phyloP scores from a whole-genome alignment of 2,113 vertebrate species.

The Sapajus apella region DNA sequence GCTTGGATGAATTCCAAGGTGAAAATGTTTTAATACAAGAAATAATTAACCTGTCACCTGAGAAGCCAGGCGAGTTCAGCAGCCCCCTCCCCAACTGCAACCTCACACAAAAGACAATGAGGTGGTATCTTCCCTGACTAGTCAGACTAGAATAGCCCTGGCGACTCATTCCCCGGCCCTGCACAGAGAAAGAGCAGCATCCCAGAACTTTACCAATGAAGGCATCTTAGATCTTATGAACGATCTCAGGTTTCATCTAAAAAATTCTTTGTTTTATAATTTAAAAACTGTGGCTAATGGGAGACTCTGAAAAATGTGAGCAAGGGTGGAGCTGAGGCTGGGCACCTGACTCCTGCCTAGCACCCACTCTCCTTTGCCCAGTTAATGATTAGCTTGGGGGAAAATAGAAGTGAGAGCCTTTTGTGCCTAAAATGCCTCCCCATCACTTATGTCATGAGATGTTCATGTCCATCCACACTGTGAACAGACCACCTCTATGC shows the following conservation, averaged over 20 bases:
- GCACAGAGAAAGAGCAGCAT: neutral
- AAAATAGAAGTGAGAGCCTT: accelerated
- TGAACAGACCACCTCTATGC: accelerated
- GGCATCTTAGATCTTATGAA: neutral
- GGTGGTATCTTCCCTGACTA: neutral
- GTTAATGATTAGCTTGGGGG: neutral
- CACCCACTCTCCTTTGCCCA: neutral
- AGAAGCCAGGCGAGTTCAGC: conserved; percentile 69
- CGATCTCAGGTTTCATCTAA: neutral
- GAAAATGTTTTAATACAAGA: conserved; percentile 71
- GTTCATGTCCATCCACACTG: accelerated
- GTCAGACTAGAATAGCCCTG: neutral
- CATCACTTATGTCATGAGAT: accelerated
- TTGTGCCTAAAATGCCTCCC: accelerated
- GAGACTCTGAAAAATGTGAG: neutral
- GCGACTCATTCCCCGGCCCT: accelerated
- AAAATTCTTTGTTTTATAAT: neutral
- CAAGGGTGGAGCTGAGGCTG: neutral
- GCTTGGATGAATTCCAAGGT: conserved; percentile 76
- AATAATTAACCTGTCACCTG: conserved; percentile 86
- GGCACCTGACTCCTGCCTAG: neutral
- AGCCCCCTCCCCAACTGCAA: neutral
- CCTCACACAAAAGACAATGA: conserved; percentile 46
- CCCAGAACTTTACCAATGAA: neutral
- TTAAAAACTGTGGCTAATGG: neutral